Evolutionary conservation across 2,888 invertebrate genomes (phyloP), one percentile per base, ranked within the genome.

Genomic region (Drosophila diplacantha): DNA sequence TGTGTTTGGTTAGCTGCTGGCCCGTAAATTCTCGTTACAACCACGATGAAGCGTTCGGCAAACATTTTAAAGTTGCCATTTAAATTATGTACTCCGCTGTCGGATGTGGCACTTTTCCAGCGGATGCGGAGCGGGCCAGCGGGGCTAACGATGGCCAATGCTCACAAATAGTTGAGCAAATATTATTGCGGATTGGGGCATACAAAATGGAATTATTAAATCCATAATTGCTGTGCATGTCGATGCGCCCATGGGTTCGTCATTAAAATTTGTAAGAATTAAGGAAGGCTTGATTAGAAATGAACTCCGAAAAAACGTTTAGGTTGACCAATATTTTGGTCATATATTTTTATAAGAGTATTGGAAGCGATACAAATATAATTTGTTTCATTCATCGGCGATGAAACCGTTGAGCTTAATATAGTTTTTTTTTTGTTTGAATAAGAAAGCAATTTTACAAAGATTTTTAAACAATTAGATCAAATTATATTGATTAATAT

Each of bases 21-120:
- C 82, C 82, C 81, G 81, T 82, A 80, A 76, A 75, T 81, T 83
- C 67, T 69, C 76, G 82, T 80, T 78, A 83, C 83, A 84, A 80
- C 81, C 77, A 75, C 74, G 51, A 73, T 82, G 74, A 81, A 80
- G 80, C 76, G 71, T 71, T 83, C 65, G 72, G 84, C 67, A 81
- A 81, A 81, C 78, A 81, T 80, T 81, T 81, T 81, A 81, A 81
- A 81, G 81, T 84, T 76, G 67, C 72, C 73, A 75, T 79, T 75
- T 72, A 78, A 83, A 78, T 81, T 71, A 83, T 83, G 73, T 64
- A 64, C 49, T 63, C 52, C 29, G 52, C 29, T 63, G 20, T 39
- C 65, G 38, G 38, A 39, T 38, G 53, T 53, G 53, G 52, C 43
- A 54, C 53, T 46, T 43, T 63, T n/a, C 22, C 32, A 16, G 18